phyloP scores from a whole-genome alignment of 2,113 vertebrate genomes.

The Geococcyx californianus region DNA sequence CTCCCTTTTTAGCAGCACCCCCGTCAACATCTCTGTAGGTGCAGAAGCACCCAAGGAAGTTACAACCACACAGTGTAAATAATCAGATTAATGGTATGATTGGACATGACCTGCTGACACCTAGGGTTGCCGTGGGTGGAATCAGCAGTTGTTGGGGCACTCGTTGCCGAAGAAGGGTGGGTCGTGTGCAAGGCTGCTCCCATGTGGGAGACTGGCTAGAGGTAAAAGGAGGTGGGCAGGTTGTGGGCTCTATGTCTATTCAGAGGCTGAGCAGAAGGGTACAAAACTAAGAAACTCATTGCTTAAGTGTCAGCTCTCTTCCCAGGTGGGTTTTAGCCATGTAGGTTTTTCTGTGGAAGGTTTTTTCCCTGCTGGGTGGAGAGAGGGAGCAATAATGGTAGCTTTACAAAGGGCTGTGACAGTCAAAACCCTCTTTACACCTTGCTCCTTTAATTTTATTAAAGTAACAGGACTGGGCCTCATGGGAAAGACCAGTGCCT shows the following conservation, averaged over 20 bases:
- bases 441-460: neutral
- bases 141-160: neutral
- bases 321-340: neutral
- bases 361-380: neutral
- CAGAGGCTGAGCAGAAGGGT: neutral
- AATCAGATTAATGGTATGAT: neutral
- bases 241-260: neutral
- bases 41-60: neutral
- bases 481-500: neutral
- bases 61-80: neutral
- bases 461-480: neutral
- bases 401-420: neutral
- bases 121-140: neutral
- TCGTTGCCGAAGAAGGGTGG: neutral
- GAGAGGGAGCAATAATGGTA: accelerated
- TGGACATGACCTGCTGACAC: neutral
- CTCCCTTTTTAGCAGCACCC: neutral
- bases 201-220: neutral
- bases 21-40: neutral
- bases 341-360: accelerated
- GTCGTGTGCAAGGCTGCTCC: neutral
- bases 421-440: neutral
- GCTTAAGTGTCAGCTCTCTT: neutral
- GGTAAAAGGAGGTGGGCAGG: neutral
- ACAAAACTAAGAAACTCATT: neutral